Conservation (phyloP, 2,797 vertebrate species). For the Echiichthys vipera region DNA sequence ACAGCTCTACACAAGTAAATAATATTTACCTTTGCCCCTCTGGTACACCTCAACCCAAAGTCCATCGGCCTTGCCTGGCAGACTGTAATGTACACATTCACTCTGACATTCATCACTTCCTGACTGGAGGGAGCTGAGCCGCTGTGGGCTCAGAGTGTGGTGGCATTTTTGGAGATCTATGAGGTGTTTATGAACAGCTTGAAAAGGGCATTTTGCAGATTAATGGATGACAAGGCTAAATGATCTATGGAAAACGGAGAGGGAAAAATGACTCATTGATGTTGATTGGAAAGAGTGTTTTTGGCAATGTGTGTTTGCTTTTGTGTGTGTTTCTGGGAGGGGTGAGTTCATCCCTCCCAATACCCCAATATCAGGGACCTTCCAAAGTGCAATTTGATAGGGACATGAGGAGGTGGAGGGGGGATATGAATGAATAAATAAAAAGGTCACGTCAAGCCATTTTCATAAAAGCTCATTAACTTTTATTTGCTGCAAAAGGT, state of each 20-base stretch:
- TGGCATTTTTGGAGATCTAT: conserved; percentile 78
- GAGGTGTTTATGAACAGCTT: conserved; percentile 76
- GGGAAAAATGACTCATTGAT: conserved; percentile 25
- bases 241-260: conserved; percentile 70
- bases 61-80: conserved; percentile 3
- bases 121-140: conserved; percentile 47
- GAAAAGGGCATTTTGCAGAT: conserved; percentile 79
- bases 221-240: conserved; percentile 75
- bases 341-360: conserved; percentile 15
- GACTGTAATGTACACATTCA: conserved; percentile 42
- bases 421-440: conserved; percentile 71
- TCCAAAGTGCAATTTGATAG: conserved; percentile 45
- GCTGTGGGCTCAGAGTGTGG: conserved; percentile 57
- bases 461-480: conserved; percentile 85
- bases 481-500: conserved; percentile 79
- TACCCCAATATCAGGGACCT: conserved; percentile 9
- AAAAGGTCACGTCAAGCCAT: conserved; percentile 81
- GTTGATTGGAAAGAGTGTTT: conserved; percentile 49
- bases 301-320: conserved; percentile 27
- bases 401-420: conserved; percentile 10
- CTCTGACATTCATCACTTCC: conserved; percentile 59
- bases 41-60: conserved; percentile 23
- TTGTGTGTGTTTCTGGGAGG: conserved; percentile 22
- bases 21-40: conserved; percentile 19
- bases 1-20: neutral